Base-by-base conservation (phyloP, 2,797 vertebrate genomes). In the Lithobates pipiens region DNA sequence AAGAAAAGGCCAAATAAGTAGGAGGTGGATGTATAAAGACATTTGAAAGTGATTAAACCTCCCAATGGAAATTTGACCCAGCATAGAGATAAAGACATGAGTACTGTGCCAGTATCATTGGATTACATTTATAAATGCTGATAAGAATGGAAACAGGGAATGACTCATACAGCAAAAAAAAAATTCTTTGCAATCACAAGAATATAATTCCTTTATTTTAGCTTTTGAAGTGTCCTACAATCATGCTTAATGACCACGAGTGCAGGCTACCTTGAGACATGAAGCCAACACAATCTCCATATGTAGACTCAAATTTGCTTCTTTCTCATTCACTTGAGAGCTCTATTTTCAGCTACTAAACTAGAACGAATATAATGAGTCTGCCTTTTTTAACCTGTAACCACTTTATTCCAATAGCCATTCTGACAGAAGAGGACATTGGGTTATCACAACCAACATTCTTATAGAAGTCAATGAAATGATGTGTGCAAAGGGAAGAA, bases 231-330 rank as follows among this genome's bases (percentile, higher is more conserved):
- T 70, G 81, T 80, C 34, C 86, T 87, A 69, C 86, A 87, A 87
- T 87, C 86, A 87, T 29, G 72, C 25, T 29, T 87, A 76, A 87
- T 84, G 81, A 65, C 81, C 81, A 76, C 25, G 50, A 83, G 75
- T 76, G 54, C 73, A 39, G 63, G 42, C 70, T 42, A 74, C 74
- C 76, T 83, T 83, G 50, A 68, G 54, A 69, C 65, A 80, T 76
- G 65, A 76, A 54, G 68, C 2, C 16, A 65, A 87, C 69, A 27
- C 69, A 87, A 83, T 83, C 80, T 79, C 32, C 85, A 42, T 71
- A 73, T 44, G 70, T 39, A 67, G 54, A 61, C 21, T 61, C 21
- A 27, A 29, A 67, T 67, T 27, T 29, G 11, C 65, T 39, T 27
- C 63, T 50, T 80, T 80, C 76, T 76, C 76, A 80, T 83, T 84